A percentile compares a stretch with the other conserved stretches of the same genome.
phyloP scores from a whole-genome alignment of 2,113 vertebrate species.

The Rhodinocichla rosea region DNA sequence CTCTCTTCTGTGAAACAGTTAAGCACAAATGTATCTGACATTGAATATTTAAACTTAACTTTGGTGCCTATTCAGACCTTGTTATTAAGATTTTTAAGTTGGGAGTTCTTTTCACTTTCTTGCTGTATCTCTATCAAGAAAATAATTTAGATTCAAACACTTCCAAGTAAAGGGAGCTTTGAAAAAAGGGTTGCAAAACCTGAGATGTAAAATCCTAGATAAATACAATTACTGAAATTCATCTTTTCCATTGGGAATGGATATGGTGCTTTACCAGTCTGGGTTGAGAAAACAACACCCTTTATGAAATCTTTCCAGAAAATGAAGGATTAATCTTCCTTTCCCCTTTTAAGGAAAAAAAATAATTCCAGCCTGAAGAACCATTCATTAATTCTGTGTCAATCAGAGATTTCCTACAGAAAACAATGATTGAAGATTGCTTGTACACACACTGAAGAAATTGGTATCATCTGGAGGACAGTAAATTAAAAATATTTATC shows the following conservation, averaged over 20 bases:
- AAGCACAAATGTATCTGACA: neutral
- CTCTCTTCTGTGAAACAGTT: neutral
- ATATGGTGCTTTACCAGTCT: neutral
- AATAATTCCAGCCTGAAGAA: conserved; percentile 29
- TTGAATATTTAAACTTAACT: neutral
- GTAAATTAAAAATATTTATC: conserved; percentile 14
- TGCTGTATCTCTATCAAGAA: neutral
- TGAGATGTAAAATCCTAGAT: neutral
- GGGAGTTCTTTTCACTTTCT: neutral
- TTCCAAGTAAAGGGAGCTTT: neutral
- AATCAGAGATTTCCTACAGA: neutral
- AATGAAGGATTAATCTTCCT: neutral
- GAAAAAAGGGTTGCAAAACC: neutral
- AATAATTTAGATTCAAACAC: neutral
- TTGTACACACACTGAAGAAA: neutral
- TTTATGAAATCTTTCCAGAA: neutral
- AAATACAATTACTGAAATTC: neutral
- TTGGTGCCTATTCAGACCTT: neutral
- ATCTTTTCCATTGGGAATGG: neutral
- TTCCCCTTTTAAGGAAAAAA: neutral
- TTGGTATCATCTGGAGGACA: neutral
- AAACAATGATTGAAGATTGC: neutral
- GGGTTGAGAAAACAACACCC: neutral
- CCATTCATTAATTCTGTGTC: conserved; percentile 10
- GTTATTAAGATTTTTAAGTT: neutral